Evolutionary conservation across 2,797 vertebrate species (phyloP).

Genomic region (Gallirallus australis): DNA sequence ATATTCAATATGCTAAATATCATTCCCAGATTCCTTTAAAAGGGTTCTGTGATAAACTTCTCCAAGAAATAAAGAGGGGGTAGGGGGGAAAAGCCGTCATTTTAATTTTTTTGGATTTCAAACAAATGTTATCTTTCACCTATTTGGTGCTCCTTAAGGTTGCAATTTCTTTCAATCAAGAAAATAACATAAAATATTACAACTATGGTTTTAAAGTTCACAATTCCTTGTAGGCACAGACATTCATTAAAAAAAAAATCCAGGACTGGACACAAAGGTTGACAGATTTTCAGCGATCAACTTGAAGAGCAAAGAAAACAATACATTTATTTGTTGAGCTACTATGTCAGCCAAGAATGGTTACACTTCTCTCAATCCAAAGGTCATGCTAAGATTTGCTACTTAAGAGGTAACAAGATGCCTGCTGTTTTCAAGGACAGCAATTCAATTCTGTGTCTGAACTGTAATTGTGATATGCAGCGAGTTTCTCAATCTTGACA

Average conservation of each 20-base stretch:
- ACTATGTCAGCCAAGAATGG: conserved; percentile 58
- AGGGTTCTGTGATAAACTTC: neutral
- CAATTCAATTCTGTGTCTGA: conserved; percentile 70
- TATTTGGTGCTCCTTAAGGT: neutral
- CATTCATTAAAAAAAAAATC: neutral
- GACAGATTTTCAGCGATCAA: conserved; percentile 44
- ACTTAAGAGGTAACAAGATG: conserved; percentile 70
- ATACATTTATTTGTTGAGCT: conserved; percentile 58
- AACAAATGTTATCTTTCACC: neutral
- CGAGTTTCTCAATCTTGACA: conserved; percentile 65
- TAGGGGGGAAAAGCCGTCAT: rapidly evolving
- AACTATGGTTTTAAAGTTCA: neutral
- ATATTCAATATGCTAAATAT: neutral
- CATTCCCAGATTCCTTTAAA: neutral
- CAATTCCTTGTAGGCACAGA: neutral
- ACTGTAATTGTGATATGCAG: conserved; percentile 69
- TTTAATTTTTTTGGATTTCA: neutral
- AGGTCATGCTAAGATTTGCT: conserved; percentile 72
- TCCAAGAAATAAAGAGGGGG: rapidly evolving
- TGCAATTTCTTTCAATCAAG: neutral
- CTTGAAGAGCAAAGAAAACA: conserved; percentile 57
- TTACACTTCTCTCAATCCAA: conserved; percentile 69
- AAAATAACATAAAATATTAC: neutral
- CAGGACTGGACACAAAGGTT: neutral
- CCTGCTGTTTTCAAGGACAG: conserved; percentile 76